Evolutionary conservation across 1,140 invertebrate species (phyloP).

Genomic region (Mercenaria mercenaria): DNA sequence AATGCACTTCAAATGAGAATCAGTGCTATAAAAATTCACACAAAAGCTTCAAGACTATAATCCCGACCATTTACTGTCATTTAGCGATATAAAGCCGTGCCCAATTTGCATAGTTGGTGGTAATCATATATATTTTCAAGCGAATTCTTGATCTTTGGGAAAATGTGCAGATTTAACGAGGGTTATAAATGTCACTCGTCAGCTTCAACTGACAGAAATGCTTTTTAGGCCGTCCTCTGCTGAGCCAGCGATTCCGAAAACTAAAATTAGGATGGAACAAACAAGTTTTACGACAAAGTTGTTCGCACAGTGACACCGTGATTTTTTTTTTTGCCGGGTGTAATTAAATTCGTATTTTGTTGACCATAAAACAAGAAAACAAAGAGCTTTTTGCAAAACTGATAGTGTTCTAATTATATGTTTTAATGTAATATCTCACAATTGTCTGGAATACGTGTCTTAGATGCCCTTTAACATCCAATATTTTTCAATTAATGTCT

Average conservation of each 20-base stretch:
- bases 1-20: neutral
- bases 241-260: neutral
- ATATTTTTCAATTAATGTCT: slow-evolving; percentile 14
- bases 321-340: neutral
- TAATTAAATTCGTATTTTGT: neutral
- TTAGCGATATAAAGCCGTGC: neutral
- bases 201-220: neutral
- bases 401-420: neutral
- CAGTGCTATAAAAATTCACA: slow-evolving; percentile 10
- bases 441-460: slow-evolving; percentile 14
- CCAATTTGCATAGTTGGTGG: neutral
- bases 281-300: slow-evolving; percentile 10
- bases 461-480: neutral
- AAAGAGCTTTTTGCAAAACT: slow-evolving; percentile 17
- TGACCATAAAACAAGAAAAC: slow-evolving; percentile 40
- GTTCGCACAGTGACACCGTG: slow-evolving; percentile 4
- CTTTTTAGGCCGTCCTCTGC: neutral
- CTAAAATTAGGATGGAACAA: neutral
- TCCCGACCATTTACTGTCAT: neutral
- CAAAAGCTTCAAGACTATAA: neutral
- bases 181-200: slow-evolving; percentile 24
- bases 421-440: neutral
- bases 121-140: slow-evolving; percentile 39
- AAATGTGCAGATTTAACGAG: slow-evolving; percentile 20
- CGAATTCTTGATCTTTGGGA: slow-evolving; percentile 5